Conservation (phyloP, 2,113 vertebrate species). For the Nesoenas mayeri region DNA sequence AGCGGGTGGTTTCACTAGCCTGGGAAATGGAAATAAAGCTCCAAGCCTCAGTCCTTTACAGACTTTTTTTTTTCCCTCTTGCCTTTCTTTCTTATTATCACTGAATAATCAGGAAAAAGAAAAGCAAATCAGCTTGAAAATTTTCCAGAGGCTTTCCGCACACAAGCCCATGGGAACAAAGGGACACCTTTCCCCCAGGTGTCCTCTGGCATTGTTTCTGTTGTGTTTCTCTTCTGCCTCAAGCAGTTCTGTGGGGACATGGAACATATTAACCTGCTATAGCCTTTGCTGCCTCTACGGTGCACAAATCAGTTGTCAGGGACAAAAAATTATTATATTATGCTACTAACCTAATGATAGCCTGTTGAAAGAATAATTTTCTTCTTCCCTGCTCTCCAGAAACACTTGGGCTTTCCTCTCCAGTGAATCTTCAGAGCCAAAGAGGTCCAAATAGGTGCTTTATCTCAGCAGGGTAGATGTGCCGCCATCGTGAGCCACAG, state of each 20-base stretch:
- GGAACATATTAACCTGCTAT: not conserved
- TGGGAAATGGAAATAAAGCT: constrained; percentile 9
- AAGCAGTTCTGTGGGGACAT: not conserved
- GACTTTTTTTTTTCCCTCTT: not conserved
- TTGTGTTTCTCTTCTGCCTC: not conserved
- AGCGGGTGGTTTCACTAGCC: constrained; percentile 23
- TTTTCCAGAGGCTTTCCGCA: not conserved
- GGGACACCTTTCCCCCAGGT: not conserved
- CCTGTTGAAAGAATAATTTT: constrained; percentile 26
- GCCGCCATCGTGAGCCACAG: not conserved
- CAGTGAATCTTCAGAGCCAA: constrained; percentile 31
- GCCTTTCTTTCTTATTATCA: not conserved
- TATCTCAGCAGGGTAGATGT: constrained; percentile 29
- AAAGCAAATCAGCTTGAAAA: not conserved
- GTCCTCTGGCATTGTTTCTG: not conserved
- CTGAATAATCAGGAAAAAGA: not conserved
- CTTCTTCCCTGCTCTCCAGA: not conserved
- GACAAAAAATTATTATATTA: constrained; percentile 19
- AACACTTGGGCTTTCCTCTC: constrained; percentile 29
- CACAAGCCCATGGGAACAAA: not conserved
- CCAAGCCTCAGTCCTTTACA: not conserved
- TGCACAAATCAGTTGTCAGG: not conserved
- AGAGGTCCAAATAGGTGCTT: constrained; percentile 40
- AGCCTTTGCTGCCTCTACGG: not conserved
- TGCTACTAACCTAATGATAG: constrained; percentile 4